These are phyloP conservation scores for Malurus splendens DNA, from an alignment of 2,797 vertebrate species.

Conservation along the genomic window DNA sequence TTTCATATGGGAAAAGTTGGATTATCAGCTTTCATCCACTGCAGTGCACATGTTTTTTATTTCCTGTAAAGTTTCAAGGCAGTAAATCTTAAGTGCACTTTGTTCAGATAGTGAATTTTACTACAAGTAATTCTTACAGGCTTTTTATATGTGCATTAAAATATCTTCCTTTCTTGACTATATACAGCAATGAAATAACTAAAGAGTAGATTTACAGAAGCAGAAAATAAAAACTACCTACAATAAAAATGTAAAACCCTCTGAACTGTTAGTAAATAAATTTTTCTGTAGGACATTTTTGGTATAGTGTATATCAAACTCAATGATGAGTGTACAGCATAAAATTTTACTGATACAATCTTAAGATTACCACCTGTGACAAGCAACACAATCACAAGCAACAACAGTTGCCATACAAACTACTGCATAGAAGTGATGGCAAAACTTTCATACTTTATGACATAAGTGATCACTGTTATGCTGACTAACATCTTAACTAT, in stretches of 20 bases:
- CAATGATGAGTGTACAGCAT: neutral
- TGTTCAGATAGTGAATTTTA: conserved; percentile 10
- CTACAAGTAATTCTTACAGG: neutral
- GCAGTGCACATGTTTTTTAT: neutral
- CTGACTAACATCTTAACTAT: neutral
- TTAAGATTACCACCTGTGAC: neutral
- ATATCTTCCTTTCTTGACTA: neutral
- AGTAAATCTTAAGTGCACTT: neutral
- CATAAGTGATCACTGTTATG: neutral
- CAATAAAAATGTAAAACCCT: neutral
- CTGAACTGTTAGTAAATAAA: conserved; percentile 1
- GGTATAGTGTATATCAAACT: neutral
- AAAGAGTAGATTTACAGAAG: neutral
- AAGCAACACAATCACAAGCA: neutral
- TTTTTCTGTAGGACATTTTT: neutral
- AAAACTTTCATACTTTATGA: neutral
- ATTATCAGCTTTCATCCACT: neutral
- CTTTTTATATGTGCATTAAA: neutral
- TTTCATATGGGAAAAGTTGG: neutral
- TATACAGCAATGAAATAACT: neutral
- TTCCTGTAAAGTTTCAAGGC: neutral
- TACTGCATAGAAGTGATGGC: accelerated
- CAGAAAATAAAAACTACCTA: neutral
- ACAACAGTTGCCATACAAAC: neutral
- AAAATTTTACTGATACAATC: neutral